These are phyloP conservation scores for Platycercus adscitus DNA, from an alignment of 2,113 vertebrate species.

Conservation along the genomic window DNA sequence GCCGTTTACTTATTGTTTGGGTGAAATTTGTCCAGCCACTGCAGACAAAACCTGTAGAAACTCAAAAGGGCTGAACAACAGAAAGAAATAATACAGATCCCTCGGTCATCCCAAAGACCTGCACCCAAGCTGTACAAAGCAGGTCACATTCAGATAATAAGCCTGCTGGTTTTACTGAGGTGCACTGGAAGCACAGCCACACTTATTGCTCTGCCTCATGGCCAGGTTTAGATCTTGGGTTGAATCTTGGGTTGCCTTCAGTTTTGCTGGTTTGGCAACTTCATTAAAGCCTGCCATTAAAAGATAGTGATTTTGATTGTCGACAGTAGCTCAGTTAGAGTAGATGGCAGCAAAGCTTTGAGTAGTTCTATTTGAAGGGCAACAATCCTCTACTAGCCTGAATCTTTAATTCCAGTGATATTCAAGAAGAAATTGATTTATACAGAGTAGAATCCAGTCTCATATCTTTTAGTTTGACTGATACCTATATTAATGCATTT, in stretches of 20 bases:
- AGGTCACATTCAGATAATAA: not conserved
- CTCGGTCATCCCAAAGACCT: not conserved
- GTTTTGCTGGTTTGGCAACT: not conserved
- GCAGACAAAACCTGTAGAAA: not conserved
- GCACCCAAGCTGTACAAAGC: not conserved
- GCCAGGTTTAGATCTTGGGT: not conserved
- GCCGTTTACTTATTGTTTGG: not conserved
- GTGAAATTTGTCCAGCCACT: not conserved
- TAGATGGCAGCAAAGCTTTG: not conserved
- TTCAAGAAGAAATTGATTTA: not conserved
- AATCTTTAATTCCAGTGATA: not conserved
- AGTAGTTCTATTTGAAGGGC: not conserved
- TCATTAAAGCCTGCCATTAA: not conserved
- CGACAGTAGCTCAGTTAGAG: not conserved
- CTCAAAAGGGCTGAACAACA: accelerated
- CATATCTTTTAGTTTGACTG: not conserved
- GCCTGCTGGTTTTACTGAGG: not conserved
- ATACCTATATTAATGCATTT: not conserved
- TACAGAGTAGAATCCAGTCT: not conserved
- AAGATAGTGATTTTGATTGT: not conserved
- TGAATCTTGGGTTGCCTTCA: not conserved
- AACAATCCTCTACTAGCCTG: not conserved
- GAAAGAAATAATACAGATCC: too few relatives aligned
- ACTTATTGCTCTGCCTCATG: not conserved
- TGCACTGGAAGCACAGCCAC: not conserved